Percentiles rank a stretch among this genome's conserved stretches.
Evolutionary conservation across 2,888 invertebrate genomes (phyloP).

Genomic region (Drosophila maculinotata): DNA sequence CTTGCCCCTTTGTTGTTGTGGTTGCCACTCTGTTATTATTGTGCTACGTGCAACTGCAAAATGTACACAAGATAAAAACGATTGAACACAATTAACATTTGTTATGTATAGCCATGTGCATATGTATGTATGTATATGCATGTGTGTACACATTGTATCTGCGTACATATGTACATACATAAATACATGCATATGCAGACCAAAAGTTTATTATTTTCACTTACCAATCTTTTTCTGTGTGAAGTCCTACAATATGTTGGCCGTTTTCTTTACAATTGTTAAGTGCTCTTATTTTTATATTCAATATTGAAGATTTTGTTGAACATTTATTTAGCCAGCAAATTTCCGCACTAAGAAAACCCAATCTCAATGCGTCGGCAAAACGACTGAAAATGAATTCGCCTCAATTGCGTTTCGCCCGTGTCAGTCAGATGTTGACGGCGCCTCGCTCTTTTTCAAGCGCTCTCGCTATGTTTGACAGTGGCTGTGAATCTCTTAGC

Average conservation of each 20-base stretch:
- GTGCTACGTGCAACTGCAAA: slow-evolving; percentile 56
- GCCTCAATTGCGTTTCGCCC: slow-evolving; percentile 48
- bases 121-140: slow-evolving; percentile 22
- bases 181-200: slow-evolving; percentile 40
- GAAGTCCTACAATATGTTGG: background rate
- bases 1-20: slow-evolving; percentile 21
- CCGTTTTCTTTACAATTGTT: slow-evolving; percentile 10
- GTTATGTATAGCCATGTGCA: slow-evolving; percentile 22
- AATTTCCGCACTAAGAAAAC: slow-evolving; percentile 42
- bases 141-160: slow-evolving; percentile 29
- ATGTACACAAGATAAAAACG: slow-evolving; percentile 52
- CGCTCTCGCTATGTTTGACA: slow-evolving; percentile 17
- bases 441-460: slow-evolving; percentile 30
- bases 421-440: slow-evolving; percentile 58
- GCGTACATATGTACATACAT: slow-evolving; percentile 21
- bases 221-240: slow-evolving; percentile 57
- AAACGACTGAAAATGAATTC: slow-evolving; percentile 65
- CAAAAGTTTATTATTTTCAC: slow-evolving; percentile 36
- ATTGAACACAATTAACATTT: slow-evolving; percentile 36
- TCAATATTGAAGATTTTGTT: slow-evolving; percentile 35
- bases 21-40: slow-evolving; percentile 29
- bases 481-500: slow-evolving; percentile 1
- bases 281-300: slow-evolving; percentile 27
- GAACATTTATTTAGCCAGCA: slow-evolving; percentile 39
- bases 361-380: slow-evolving; percentile 63